These are phyloP conservation scores for Chaetodon auriga DNA, from an alignment of 2,113 vertebrate species.

Conservation along the genomic window DNA sequence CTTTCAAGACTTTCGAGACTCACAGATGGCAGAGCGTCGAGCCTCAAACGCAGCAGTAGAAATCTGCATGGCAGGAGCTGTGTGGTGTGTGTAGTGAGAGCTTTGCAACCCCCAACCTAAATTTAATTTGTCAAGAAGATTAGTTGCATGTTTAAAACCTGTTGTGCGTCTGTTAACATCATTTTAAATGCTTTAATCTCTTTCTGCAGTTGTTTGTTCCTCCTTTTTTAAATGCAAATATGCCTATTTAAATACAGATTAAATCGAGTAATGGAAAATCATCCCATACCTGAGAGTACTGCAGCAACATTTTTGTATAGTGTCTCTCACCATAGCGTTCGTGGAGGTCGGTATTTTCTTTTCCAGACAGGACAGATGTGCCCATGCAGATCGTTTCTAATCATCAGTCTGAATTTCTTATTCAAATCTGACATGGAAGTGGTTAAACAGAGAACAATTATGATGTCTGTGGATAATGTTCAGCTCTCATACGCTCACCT, in stretches of 20 bases:
- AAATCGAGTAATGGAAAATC: not conserved
- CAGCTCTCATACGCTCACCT: not conserved
- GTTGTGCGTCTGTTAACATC: not conserved
- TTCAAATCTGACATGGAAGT: not conserved
- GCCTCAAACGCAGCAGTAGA: slow-evolving; percentile 33
- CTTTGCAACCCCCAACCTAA: not conserved
- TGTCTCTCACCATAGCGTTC: not conserved
- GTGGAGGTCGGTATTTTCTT: not conserved
- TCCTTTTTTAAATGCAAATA: not conserved
- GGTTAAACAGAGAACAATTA: not conserved
- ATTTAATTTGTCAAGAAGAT: slow-evolving; percentile 2
- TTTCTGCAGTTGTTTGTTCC: slow-evolving; percentile 5
- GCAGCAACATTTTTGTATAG: not conserved
- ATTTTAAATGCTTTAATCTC: not conserved
- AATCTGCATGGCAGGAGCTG: slow-evolving; percentile 32
- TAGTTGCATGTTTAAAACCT: slow-evolving; percentile 23
- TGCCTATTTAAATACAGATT: not conserved
- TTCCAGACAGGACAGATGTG: not conserved
- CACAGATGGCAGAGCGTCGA: slow-evolving; percentile 45
- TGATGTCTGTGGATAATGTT: not conserved
- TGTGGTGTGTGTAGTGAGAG: slow-evolving; percentile 21
- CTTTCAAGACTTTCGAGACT: slow-evolving; percentile 37
- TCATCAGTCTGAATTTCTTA: not conserved
- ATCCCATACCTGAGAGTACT: not conserved
- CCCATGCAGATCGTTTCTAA: not conserved